Evolutionary conservation across 2,888 invertebrate species (phyloP).

Genomic region (Dolichomitus sp.): DNA sequence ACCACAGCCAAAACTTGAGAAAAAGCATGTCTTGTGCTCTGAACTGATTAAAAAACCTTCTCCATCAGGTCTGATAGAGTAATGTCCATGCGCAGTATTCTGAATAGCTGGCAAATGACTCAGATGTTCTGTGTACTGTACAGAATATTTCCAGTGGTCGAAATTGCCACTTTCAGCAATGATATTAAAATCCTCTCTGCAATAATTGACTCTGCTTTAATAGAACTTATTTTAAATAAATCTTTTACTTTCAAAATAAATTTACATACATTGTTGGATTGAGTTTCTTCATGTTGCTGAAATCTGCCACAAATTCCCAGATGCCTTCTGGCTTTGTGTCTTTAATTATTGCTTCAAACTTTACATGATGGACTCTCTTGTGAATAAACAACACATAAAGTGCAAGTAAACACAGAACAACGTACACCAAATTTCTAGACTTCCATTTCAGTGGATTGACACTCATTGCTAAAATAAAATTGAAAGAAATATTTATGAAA

Average conservation of each 20-base stretch:
- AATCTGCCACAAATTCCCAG: conserved; percentile 93
- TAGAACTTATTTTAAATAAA: background rate
- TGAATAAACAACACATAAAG: conserved; percentile 78
- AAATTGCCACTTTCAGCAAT: conserved; percentile 89
- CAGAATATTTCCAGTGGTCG: conserved; percentile 91
- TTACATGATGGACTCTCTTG: conserved; percentile 77
- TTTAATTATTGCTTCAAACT: conserved; percentile 86
- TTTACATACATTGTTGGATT: conserved; percentile 91
- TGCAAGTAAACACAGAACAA: conserved; percentile 67
- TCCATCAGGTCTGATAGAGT: conserved; percentile 87
- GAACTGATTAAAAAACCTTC: conserved; percentile 88
- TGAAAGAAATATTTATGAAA: background rate
- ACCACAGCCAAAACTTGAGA: conserved; percentile 88
- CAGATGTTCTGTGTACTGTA: conserved; percentile 89
- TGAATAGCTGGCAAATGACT: conserved; percentile 89
- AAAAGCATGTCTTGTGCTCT: conserved; percentile 89
- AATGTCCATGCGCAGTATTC: conserved; percentile 88
- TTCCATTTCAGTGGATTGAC: conserved; percentile 84
- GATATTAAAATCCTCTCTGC: conserved; percentile 89
- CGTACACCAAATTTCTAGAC: conserved; percentile 75
- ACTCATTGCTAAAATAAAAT: conserved; percentile 74
- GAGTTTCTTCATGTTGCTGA: conserved; percentile 90
- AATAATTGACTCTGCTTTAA: conserved; percentile 65
- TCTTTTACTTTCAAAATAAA: background rate
- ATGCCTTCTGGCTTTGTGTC: conserved; percentile 88